Evolutionary conservation across 2,113 vertebrate genomes (phyloP).

Genomic region (Rynchops niger): DNA sequence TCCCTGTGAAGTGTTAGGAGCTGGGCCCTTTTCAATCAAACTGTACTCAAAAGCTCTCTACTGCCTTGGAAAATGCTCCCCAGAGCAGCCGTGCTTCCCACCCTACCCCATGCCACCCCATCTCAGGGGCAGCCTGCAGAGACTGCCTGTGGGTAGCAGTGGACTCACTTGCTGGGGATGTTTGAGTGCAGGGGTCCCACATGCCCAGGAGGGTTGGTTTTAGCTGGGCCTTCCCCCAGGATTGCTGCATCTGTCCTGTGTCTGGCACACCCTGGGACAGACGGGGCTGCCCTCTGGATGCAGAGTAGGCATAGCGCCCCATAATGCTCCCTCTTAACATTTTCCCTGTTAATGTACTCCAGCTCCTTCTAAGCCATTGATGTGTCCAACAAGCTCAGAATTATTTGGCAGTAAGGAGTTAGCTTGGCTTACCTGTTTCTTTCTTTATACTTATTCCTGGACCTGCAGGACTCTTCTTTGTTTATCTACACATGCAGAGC

Average conservation of each 20-base stretch:
- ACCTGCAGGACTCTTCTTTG: background rate
- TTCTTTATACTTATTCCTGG: background rate
- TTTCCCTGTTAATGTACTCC: background rate
- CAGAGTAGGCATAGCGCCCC: background rate
- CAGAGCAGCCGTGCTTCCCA: background rate
- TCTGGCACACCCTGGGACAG: background rate
- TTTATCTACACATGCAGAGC: background rate
- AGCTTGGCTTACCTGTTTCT: background rate
- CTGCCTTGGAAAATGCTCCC: background rate
- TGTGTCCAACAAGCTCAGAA: background rate
- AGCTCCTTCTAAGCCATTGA: background rate
- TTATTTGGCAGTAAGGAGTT: background rate
- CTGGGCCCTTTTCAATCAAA: background rate
- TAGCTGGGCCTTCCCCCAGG: background rate
- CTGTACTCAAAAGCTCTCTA: background rate
- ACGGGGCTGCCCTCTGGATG: background rate
- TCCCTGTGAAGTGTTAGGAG: background rate
- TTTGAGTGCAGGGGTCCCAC: background rate
- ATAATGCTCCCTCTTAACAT: background rate
- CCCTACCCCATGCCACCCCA: background rate
- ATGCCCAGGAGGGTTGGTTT: accelerated
- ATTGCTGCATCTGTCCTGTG: background rate
- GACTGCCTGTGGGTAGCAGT: background rate
- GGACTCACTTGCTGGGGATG: background rate
- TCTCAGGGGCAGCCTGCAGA: background rate